Base-by-base conservation (phyloP, 1,140 invertebrate species). In the Proales similis region DNA sequence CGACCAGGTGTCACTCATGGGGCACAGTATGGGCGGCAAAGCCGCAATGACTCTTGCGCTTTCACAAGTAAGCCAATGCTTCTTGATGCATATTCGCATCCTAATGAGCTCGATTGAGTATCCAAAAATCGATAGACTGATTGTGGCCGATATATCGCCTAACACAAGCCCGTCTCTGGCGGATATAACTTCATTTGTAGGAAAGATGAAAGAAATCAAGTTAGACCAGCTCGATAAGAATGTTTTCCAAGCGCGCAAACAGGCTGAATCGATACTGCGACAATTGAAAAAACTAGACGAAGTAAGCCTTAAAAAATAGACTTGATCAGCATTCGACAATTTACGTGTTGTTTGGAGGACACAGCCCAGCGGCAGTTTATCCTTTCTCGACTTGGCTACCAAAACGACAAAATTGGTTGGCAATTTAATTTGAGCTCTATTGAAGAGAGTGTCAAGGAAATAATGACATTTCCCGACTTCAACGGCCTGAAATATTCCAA, bases 11-110 rank as follows among this genome's bases (percentile, higher is more conserved):
- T 46, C 39, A n/a, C 26, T 61, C 6, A 61, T 61, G 57, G 57
- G 57, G 20, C 57, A 61, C 19, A 61, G 57, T 32, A 61, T 61
- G 57, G 57, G 57, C 22, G 57, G 57, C 14, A 61, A 61, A 61
- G 38, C 57, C 32, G 57, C 38, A 12, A 61, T 61, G 57, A 20
- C 20, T 30, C 5, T 61, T 7, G 36, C 36, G n/a, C 20, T 39
- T 14, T 19, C n/a, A 39, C 2, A 39, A 4, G 36, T 39, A 39
- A 39, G 4, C 20, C n/a, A 14, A 14, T 2, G n/a, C n/a, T 2
- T 14, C n/a, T 14, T 14, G n/a, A 39, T 39, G 36, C 20, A 39
- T 3, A 2, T 39, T 39, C 20, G 36, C 20, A 30, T 29, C 4
- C 11, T 61, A 19, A 32, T 32, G n/a, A 12, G 38, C 24, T 7